Base-by-base conservation (phyloP, 2,888 invertebrate genomes). In the Acutogordius australiensis region DNA sequence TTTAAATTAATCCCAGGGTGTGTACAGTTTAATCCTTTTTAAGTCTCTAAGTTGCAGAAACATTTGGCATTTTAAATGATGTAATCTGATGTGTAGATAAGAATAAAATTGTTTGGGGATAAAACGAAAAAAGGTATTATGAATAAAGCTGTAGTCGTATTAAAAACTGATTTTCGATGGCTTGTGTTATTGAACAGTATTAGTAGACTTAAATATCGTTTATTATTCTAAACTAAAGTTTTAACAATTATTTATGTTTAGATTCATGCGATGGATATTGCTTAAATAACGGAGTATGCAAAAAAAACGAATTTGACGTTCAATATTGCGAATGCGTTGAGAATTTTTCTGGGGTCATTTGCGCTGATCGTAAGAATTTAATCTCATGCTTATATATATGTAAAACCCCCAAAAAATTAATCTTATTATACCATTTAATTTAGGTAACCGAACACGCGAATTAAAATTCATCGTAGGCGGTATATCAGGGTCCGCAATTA, bases 381-480 rank as follows among this genome's bases (percentile, higher is more conserved):
- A 18, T 18, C 23, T 51, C 18, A 51, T 51, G 18, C 27, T 51
- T 18, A 51, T 23, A 13, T 13, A 37, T 13, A 37, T 13, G 44
- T 13, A 37, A 13, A 13, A n/a, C n/a, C 8, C n/a, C 8, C n/a
- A 37, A 37, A 37, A 13, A 51, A 4, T 23, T n/a, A 51, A 51
- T n/a, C 4, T n/a, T 51, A 21, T 23, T 23, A n/a, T 21, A 51
- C 23, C 8, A 4, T 51, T 57, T 18, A 29, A 18, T 57, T 8
- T n/a, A 57, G 58, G 29, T 18, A 57, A 57, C 29, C 28, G 58
- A 27, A 26, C 28, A 8, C 8, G 30, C 8, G 58, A 57, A 57
- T 29, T 57, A 18, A 57, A 57, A 57, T 57, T 57, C 13, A 57
- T 57, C 8, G 30, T 57, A 4, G 30, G 29, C 4, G 58, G 58